Evolutionary conservation across 2,113 vertebrate species (phyloP), one percentile per base, ranked within the genome.

Genomic region (Chaenocephalus aceratus): DNA sequence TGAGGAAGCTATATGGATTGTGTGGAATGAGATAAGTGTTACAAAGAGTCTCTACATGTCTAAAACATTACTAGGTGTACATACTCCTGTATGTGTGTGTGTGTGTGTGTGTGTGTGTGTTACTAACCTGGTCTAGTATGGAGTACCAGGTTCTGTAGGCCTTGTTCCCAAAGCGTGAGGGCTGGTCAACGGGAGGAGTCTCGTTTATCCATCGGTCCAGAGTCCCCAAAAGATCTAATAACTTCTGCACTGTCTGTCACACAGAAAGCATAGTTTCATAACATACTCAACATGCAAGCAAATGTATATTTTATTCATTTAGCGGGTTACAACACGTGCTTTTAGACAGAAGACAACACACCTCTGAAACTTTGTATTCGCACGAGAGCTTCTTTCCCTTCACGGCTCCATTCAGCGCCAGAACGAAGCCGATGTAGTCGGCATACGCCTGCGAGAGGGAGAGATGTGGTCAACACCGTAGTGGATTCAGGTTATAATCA

Each of bases 141-240:
- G 90, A 79, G 0, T 96, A 99, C 98, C 98, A 99, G 76, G 94
- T 97, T 92, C 98, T 97, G 89, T 95, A 99, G 79, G 98, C 98
- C 87, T 98, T 99, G 92, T 99, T 99, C 51, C 98, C 98, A 54
- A 99, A 99, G n/a, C 98, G 96, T 18, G 97, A 98, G 0, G 98
- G 98, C 85, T 99, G 98, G 93, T 99, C 97, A 45, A 97, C 92
- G 0, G 98, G 98, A 0, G 98, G 98, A 0, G 96, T 99, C 94
- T 99, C 98, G 30, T 98, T 95, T 0, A 99, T 99, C 98, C 98
- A 99, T 62, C 85, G 94, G 91, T 99, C 97, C n/a, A 99, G 92
- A 0, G 96, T 98, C 72, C 93, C 95, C 78, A 99, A 92, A 75
- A 99, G 91, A 51, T 89, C 87, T 2, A 98, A 83, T 86, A 99